phyloP scores from a whole-genome alignment of 2,797 vertebrate species.

The Arremon aurantiirostris region DNA sequence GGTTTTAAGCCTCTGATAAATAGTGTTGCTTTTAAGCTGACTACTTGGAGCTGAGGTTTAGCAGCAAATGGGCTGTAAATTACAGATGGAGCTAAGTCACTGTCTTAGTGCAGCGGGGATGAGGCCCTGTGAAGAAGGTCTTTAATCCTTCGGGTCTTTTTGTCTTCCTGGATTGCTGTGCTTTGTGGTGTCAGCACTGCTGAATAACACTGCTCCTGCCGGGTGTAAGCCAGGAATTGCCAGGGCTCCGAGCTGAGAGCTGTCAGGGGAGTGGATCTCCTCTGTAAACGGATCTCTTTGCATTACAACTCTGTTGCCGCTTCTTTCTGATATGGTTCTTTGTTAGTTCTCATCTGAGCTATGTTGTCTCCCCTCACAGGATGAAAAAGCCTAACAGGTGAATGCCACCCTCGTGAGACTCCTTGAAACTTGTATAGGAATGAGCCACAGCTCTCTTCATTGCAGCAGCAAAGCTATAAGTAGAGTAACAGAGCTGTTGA shows the following conservation, averaged over 20 bases:
- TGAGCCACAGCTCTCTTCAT: neutral
- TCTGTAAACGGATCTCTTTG: neutral
- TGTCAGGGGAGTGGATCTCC: neutral
- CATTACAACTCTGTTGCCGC: neutral
- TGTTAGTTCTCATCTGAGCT: neutral
- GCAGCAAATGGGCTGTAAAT: conserved; percentile 4
- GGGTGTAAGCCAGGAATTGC: neutral
- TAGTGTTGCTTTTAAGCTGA: neutral
- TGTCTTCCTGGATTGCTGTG: neutral
- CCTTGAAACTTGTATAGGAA: neutral
- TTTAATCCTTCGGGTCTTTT: conserved; percentile 11
- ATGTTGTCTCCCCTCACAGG: rapidly evolving
- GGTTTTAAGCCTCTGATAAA: neutral
- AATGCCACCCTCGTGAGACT: neutral
- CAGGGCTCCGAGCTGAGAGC: neutral
- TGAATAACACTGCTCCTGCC: neutral
- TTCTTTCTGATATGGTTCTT: neutral
- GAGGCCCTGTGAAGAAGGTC: neutral
- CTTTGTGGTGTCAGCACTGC: neutral
- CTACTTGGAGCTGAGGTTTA: neutral
- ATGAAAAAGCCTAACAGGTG: neutral
- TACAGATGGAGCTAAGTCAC: neutral
- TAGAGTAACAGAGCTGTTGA: neutral
- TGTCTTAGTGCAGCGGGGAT: neutral
- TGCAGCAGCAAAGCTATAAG: neutral